Evolutionary conservation across 1,140 invertebrate genomes (phyloP), one percentile per base, ranked within the genome.

Genomic region (Zaprionus tsacasi): DNA sequence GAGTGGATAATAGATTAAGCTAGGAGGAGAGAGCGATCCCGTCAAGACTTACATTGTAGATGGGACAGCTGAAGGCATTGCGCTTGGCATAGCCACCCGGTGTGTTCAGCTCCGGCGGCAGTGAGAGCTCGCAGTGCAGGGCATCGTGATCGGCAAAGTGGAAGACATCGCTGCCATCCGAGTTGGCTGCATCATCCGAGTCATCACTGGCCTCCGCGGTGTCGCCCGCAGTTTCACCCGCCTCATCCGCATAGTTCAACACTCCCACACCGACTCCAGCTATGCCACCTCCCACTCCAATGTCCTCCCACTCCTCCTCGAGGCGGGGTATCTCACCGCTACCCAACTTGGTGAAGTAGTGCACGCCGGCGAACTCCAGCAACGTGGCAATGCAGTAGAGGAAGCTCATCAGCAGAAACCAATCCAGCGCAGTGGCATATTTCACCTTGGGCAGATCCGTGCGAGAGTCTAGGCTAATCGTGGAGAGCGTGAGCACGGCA

Each of bases 351-450:
- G 97, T 98, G 83, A 98, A 98, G 92, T 98, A 99, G 93, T 99
- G 98, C 0, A 99, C 98, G 0, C 97, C 97, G 6, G 98, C 98
- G 81, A 98, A 99, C 92, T 99, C 97, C 6, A 99, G 93, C 3
- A 99, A 93, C 0, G 98, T 98, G 0, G 97, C 97, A 75, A 99
- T 98, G 85, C 97, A 98, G 91, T 98, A 99, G 30, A 97, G 96
- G 90, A 99, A 98, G 88, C 97, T 98, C 95, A 98, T 97, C 36
- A 98, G 94, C 10, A 99, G 94, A 92, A 98, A 99, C 95, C 97
- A 98, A 93, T 99, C 97, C 1, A 99, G 93, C 0, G 97, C 97
- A 3, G 97, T 99, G 7, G 97, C 97, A 86, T 98, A 98, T 64
- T 96, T 95, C 1, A 99, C 98, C 93, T 98, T 98, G 0, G 98